Conservation (phyloP, 2,797 vertebrate species). For the Novumbra hubbsi region DNA sequence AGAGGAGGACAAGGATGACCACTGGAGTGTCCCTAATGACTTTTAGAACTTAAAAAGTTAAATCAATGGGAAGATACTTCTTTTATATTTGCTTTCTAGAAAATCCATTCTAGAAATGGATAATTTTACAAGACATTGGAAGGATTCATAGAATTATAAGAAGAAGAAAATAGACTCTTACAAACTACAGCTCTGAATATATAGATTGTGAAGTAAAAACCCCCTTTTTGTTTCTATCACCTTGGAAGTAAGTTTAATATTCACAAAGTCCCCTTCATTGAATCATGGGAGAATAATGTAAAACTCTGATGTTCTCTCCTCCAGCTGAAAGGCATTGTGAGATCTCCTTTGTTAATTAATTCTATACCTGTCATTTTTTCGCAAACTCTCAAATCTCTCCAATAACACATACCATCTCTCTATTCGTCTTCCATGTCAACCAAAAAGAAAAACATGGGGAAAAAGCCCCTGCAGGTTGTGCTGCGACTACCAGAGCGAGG, state of each 20-base stretch:
- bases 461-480: slow-evolving; percentile 41
- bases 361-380: slow-evolving; percentile 69
- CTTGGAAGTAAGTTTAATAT: slow-evolving; percentile 6
- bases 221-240: background rate
- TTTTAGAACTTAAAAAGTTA: too few species aligned
- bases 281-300: slow-evolving; percentile 36
- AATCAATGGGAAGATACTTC: too few species aligned
- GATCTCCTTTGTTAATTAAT: slow-evolving; percentile 78
- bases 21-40: too few species aligned
- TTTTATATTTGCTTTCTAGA: too few species aligned
- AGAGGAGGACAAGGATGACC: too few species aligned
- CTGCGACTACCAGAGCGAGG: slow-evolving; percentile 9
- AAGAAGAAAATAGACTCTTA: background rate
- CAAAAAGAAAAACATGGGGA: slow-evolving; percentile 36
- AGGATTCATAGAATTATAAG: background rate
- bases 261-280: slow-evolving; percentile 29
- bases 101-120: too few species aligned
- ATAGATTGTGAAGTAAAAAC: background rate
- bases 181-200: background rate
- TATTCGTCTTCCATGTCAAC: slow-evolving; percentile 49
- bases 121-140: too few species aligned
- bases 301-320: slow-evolving; percentile 65
- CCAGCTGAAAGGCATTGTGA: slow-evolving; percentile 52
- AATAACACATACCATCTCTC: slow-evolving; percentile 55
- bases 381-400: slow-evolving; percentile 62